Evolutionary conservation across 2,888 invertebrate species (phyloP), one percentile per base, ranked within the genome.

Genomic region (Balanococcus diminutus): DNA sequence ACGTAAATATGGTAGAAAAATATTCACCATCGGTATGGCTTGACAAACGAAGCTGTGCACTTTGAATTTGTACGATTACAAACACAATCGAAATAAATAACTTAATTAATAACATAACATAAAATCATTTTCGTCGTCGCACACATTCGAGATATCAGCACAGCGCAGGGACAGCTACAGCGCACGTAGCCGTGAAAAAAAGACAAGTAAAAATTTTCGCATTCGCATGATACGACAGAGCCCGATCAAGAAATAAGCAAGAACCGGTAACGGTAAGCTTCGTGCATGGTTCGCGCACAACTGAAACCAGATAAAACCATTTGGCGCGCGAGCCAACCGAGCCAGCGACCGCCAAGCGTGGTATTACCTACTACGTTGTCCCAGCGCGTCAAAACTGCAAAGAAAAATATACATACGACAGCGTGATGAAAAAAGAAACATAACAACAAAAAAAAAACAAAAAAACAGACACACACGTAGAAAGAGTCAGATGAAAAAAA

Each of bases 31-130:
- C 25, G 42, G 51, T 83, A 79, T 46, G 67, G 28, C 3, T 39
- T 46, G 3, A 51, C 16, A 9, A 81, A 2, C 1, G 28, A 81
- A 81, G 82, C 75, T 25, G 72, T 82, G 46, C 81, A 86, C 81
- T 86, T 81, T 81, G 42, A 42, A 81, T 46, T 81, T 19, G 25
- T 81, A 46, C 46, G 19, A 51, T 19, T 19, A 51, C 81, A 22
- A 86, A 39, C 42, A 81, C 32, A 36, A 79, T 42, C 19, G 28
- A 72, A 42, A 84, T 32, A 75, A 86, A 81, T 46, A 61, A 84
- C 72, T 86, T 86, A 87, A 87, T 86, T 84, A 86, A 86, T 87
- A 87, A 87, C 87, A 87, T 82, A 83, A 87, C 86, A 86, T 86
- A 87, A 85, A 84, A 87, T 86, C 87, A 87, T 87, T 86, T 87